Conservation (phyloP, 2,888 invertebrate species). For the Tortrix viridana region DNA sequence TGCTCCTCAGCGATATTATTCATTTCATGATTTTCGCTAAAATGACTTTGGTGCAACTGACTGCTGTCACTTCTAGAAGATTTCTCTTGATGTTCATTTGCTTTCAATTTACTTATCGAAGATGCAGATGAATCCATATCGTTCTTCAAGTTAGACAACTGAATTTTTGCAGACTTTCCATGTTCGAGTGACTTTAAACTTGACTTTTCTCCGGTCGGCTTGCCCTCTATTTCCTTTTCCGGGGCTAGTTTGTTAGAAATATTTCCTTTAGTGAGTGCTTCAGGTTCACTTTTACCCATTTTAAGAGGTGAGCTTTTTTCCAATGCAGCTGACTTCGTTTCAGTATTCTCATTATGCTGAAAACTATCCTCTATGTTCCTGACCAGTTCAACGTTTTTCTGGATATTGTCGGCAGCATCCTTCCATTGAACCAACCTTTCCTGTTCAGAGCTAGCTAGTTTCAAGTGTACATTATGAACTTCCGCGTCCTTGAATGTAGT, state of each 20-base stretch:
- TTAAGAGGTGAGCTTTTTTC: conserved; percentile 19
- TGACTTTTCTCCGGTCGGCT: conserved; percentile 9
- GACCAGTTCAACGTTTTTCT: conserved; percentile 63
- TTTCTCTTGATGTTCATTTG: conserved; percentile 11
- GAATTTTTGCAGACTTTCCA: conserved; percentile 5
- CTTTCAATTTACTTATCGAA: conserved; percentile 19
- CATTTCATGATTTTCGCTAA: not conserved
- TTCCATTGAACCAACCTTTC: conserved; percentile 70
- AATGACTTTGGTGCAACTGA: not conserved
- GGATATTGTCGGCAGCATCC: conserved; percentile 61
- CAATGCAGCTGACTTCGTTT: conserved; percentile 22
- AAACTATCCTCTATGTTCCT: conserved; percentile 71
- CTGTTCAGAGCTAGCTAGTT: conserved; percentile 55
- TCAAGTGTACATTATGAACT: conserved; percentile 46
- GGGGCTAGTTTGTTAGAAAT: conserved; percentile 4
- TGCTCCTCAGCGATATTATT: not conserved
- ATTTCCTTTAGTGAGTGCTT: not conserved
- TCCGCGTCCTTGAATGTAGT: conserved; percentile 51
- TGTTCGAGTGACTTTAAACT: conserved; percentile 18
- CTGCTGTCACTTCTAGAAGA: conserved; percentile 17
- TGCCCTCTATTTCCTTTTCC: conserved; percentile 2
- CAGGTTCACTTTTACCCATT: conserved; percentile 6
- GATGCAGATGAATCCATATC: conserved; percentile 34
- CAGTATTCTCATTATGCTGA: conserved; percentile 45
- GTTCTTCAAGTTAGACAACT: conserved; percentile 10